These are phyloP conservation scores for Pocota personata DNA, from an alignment of 2,888 invertebrate species.

Conservation along the genomic window DNA sequence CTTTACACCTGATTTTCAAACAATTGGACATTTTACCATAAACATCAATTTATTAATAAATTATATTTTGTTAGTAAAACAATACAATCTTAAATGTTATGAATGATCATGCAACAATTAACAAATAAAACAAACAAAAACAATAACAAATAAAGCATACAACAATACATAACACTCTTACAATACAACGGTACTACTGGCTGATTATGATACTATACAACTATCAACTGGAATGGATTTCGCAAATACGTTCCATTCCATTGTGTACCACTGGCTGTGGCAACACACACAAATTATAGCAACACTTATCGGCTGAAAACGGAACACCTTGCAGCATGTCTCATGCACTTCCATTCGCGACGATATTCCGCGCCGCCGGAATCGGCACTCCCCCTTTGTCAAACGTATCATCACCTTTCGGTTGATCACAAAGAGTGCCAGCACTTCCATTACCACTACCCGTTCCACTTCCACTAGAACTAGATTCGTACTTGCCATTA, in stretches of 20 bases:
- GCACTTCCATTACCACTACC: constrained; percentile 68
- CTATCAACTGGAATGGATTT: constrained; percentile 29
- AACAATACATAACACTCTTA: constrained; percentile 25
- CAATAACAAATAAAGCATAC: constrained; percentile 17
- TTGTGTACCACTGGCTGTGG: constrained; percentile 1
- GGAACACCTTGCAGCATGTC: constrained; percentile 16
- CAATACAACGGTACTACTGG: constrained; percentile 20
- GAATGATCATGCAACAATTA: constrained; percentile 51
- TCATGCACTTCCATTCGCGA: constrained; percentile 69
- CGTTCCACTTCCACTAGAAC: constrained; percentile 66
- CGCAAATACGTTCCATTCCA: constrained; percentile 19
- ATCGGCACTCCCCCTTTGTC: constrained; percentile 56
- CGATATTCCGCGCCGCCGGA: constrained; percentile 68
- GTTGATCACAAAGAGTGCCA: constrained; percentile 58
- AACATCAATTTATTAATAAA: constrained; percentile 18
- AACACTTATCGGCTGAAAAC: constrained; percentile 14
- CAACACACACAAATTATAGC: constrained; percentile 36
- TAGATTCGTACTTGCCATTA: constrained; percentile 64
- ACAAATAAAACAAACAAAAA: constrained; percentile 5
- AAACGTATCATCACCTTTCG: constrained; percentile 35
- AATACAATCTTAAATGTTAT: constrained; percentile 10
- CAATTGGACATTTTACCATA: not conserved
- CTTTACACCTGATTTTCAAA: not conserved
- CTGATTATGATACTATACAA: not conserved
- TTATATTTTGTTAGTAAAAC: not conserved